Base-by-base conservation (phyloP, 2,888 invertebrate genomes). In the Argynnis bischoffii region DNA sequence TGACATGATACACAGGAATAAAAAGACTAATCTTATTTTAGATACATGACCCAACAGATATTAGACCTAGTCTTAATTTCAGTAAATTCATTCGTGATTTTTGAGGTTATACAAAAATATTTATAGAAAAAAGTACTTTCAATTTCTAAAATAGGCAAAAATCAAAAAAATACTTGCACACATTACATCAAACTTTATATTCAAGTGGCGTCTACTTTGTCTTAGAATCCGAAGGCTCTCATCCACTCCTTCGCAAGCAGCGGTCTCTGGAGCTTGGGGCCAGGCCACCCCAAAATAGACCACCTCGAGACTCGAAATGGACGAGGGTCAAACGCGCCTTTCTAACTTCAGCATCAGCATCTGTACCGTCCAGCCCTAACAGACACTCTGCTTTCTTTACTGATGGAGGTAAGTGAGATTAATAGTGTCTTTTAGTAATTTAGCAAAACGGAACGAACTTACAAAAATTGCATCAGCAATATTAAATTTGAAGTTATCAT, bases 321-420 rank as follows among this genome's bases (percentile, higher is more conserved):
- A 94, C 94, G 57, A 95, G 95, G 81, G 95, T 96, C 70, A 95
- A 96, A 86, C 91, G 95, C 79, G 95, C 95, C 46, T 95, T 96
- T 86, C 90, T 95, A 66, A 94, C 94, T 0, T 93, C 93, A 0
- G 87, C 93, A 0, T 92, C 93, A 4, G 89, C 90, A 3, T 95
- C 95, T 6, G 95, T 95, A 18, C 95, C 96, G 0, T 95, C 95
- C 69, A 95, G 95, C 80, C 95, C 96, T 0, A 94, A 93, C 74
- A 88, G 95, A 74, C 93, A 94, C 77, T 94, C 95, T 26, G 94
- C 95, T 53, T 95, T 95, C 89, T 94, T 94, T 83, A 94, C 94
- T 69, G 95, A 95, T 82, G 93, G 93, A 80, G 95, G 95, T 95
- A 77, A 88, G 93, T 89, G 6, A 8, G 31, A 61, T 50, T 48